phyloP scores from a whole-genome alignment of 2,797 vertebrate genomes.

The Coluber constrictor region DNA sequence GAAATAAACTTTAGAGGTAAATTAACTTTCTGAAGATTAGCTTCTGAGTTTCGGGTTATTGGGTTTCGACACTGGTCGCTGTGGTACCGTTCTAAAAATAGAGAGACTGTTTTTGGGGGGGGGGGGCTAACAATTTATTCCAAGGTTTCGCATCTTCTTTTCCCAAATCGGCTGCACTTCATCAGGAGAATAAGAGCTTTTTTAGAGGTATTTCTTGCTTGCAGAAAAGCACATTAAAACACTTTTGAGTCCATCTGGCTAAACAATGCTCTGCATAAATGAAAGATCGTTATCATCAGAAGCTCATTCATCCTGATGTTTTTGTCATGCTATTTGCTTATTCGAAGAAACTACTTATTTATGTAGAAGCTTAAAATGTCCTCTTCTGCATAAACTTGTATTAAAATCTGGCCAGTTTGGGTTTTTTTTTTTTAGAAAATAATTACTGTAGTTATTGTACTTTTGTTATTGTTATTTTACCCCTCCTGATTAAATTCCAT shows the following conservation, averaged over 20 bases:
- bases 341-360: conserved; percentile 65
- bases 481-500: not conserved
- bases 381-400: not conserved
- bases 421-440: not conserved
- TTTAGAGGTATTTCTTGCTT: conserved; percentile 54
- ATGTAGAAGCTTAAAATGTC: not conserved
- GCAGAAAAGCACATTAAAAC: conserved; percentile 56
- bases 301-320: conserved; percentile 68
- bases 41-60: not conserved
- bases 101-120: not conserved
- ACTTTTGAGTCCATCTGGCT: conserved; percentile 63
- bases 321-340: conserved; percentile 70
- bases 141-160: not conserved
- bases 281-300: conserved; percentile 68
- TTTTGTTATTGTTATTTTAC: not conserved
- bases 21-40: not conserved
- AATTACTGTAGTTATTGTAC: not conserved
- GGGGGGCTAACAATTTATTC: not conserved
- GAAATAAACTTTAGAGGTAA: not conserved
- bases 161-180: conserved; percentile 38
- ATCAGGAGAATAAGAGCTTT: conserved; percentile 47
- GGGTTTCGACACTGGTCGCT: not conserved
- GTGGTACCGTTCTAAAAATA: not conserved
- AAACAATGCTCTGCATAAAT: conserved; percentile 60
- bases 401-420: not conserved